These are phyloP conservation scores for Lagria hirta DNA, from an alignment of 2,888 invertebrate species.

Conservation along the genomic window DNA sequence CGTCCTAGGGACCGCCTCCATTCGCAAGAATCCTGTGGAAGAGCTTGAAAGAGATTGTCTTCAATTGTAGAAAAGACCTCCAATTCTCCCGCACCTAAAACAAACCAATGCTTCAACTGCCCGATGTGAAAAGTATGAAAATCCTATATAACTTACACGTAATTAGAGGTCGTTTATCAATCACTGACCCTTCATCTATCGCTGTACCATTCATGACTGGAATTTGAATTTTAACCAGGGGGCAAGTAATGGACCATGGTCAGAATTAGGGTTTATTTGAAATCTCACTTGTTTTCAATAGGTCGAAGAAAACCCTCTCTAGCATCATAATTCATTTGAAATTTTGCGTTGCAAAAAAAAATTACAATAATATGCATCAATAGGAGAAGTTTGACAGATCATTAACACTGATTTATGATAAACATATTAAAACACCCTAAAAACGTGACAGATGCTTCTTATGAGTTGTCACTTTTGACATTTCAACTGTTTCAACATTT, in stretches of 20 bases:
- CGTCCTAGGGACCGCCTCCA: constrained; percentile 91
- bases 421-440: constrained; percentile 26
- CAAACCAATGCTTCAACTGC: neutral
- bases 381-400: constrained; percentile 36
- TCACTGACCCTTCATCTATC: constrained; percentile 58
- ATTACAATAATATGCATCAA: constrained; percentile 32
- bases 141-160: constrained; percentile 80
- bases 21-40: constrained; percentile 86
- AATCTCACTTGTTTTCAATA: constrained; percentile 1
- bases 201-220: constrained; percentile 64
- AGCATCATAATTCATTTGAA: constrained; percentile 7
- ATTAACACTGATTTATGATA: too few relatives aligned
- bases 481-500: too few relatives aligned
- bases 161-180: constrained; percentile 72
- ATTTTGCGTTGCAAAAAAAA: constrained; percentile 16
- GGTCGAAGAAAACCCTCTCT: constrained; percentile 1
- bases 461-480: constrained; percentile 7
- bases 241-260: constrained; percentile 45
- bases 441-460: too few relatives aligned
- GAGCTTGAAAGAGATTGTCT: constrained; percentile 72
- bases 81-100: constrained; percentile 73
- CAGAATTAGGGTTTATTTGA: constrained; percentile 4
- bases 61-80: constrained; percentile 82
- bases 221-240: constrained; percentile 42
- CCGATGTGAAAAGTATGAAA: constrained; percentile 7